Conservation (phyloP, 2,113 vertebrate species). For the Serranochromis macrocephalus region DNA sequence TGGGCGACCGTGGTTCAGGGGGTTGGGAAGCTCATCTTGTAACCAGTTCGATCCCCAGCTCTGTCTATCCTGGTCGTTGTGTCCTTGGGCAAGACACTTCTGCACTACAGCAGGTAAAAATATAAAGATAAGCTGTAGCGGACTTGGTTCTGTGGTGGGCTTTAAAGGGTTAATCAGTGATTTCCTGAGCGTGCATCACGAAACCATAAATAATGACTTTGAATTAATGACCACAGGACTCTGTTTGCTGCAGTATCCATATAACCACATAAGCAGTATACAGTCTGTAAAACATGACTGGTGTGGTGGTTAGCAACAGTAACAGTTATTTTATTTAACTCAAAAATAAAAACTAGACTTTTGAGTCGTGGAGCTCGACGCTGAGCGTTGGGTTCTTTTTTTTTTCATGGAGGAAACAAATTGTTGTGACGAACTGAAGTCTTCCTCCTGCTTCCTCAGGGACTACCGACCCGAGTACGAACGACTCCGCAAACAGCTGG, state of each 20-base stretch:
- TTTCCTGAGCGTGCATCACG: background rate
- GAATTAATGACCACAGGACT: accelerated
- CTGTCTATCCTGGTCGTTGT: background rate
- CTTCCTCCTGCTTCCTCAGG: constrained; percentile 54
- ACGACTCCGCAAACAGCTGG: constrained; percentile 79
- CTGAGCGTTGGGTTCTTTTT: background rate
- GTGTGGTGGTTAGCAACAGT: background rate
- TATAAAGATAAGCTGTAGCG: background rate
- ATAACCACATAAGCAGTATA: background rate
- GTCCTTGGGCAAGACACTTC: background rate
- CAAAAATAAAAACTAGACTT: background rate
- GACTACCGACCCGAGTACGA: constrained; percentile 95
- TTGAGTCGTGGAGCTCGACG: background rate
- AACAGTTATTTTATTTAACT: background rate
- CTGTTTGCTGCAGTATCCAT: background rate
- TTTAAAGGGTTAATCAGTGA: background rate
- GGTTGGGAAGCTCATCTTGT: background rate
- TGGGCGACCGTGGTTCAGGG: accelerated
- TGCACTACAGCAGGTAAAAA: background rate
- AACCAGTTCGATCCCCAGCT: accelerated
- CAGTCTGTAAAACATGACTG: background rate
- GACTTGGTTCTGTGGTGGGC: accelerated
- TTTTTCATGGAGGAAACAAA: background rate
- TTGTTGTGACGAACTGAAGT: background rate
- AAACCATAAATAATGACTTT: background rate